Conservation (phyloP, 2,888 invertebrate genomes). For the Drosophila anceps region DNA sequence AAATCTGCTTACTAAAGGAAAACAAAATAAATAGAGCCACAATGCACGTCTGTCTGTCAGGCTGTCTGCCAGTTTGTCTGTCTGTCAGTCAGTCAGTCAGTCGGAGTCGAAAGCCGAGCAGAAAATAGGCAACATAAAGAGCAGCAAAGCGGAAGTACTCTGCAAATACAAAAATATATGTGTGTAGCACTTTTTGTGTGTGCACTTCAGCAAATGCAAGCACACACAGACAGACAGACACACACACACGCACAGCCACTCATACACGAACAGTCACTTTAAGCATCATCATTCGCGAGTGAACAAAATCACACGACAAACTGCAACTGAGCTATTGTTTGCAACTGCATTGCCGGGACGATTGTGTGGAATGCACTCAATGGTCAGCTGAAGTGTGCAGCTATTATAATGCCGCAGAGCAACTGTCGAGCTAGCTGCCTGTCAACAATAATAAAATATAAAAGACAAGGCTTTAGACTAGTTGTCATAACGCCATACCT, state of each 20-base stretch:
- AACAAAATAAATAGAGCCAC: constrained; percentile 8
- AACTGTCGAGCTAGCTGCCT: background rate
- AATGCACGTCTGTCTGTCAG: background rate
- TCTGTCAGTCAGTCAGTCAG: background rate
- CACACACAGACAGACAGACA: background rate
- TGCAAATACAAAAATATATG: constrained; percentile 35
- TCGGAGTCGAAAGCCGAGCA: constrained; percentile 19
- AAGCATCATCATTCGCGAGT: constrained; percentile 7
- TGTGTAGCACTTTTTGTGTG: constrained; percentile 14
- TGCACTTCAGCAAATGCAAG: constrained; percentile 20
- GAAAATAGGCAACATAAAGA: constrained; percentile 54
- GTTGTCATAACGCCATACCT: background rate
- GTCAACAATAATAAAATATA: constrained; percentile 1
- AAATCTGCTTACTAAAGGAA: background rate
- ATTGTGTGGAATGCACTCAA: background rate
- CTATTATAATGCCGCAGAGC: background rate
- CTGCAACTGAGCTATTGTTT: constrained; percentile 21
- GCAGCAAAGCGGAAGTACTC: constrained; percentile 57
- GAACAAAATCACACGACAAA: constrained; percentile 7
- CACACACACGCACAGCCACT: too few relatives aligned
- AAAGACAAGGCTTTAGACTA: background rate
- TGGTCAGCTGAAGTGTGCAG: background rate
- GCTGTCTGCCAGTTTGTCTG: background rate
- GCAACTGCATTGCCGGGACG: background rate
- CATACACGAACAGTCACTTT: background rate